phyloP scores from a whole-genome alignment of 2,113 vertebrate genomes.

The Miniopterus natalensis region DNA sequence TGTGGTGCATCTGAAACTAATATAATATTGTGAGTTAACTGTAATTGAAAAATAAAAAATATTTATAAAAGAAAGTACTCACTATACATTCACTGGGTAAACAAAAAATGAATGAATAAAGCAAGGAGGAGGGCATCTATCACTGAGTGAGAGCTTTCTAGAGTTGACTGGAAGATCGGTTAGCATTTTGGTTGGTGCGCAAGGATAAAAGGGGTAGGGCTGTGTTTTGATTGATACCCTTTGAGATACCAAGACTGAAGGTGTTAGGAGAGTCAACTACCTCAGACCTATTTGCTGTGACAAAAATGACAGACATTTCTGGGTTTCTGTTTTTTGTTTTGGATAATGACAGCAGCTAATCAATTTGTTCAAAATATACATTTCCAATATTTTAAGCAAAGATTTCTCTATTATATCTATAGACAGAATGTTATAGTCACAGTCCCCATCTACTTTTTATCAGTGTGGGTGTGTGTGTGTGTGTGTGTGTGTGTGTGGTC shows the following conservation, averaged over 20 bases:
- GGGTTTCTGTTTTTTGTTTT: neutral
- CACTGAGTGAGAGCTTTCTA: neutral
- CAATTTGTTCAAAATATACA: constrained; percentile 19
- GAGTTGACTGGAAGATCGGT: neutral
- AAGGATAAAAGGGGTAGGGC: neutral
- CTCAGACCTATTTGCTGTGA: neutral
- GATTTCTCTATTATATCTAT: neutral
- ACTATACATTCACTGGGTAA: neutral
- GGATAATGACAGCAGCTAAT: neutral
- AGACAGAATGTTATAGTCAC: neutral
- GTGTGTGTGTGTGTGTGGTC: no score
- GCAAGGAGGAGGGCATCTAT: neutral
- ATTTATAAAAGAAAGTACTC: neutral
- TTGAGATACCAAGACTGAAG: neutral
- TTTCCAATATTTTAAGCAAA: neutral
- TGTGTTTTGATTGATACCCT: neutral
- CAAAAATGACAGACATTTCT: neutral
- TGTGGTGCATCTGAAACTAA: neutral
- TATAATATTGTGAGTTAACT: neutral
- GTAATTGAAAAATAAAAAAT: neutral
- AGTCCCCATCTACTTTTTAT: neutral
- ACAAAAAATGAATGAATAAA: neutral
- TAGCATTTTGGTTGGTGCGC: neutral
- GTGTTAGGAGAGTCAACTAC: neutral
- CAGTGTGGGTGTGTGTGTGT: no score